A percentile compares a stretch with the other conserved stretches of the same genome.
These are phyloP conservation scores for Spondyliosoma cantharus DNA, from an alignment of 2,797 vertebrate genomes.

Conservation along the genomic window DNA sequence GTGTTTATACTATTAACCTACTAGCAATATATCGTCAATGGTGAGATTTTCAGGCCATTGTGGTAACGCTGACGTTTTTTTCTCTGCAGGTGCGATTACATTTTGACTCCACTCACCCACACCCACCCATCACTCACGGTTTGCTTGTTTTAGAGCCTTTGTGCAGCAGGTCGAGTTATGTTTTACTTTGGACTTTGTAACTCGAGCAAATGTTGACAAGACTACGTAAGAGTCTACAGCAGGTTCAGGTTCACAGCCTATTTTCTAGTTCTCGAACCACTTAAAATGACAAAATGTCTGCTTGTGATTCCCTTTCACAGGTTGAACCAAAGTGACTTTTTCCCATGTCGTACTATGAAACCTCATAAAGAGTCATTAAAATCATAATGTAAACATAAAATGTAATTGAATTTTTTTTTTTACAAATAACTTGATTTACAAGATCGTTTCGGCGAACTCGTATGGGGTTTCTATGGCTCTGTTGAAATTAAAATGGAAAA, in stretches of 20 bases:
- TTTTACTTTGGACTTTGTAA: constrained; percentile 1
- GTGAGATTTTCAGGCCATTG: not conserved
- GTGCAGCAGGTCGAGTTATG: not conserved
- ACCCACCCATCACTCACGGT: not conserved
- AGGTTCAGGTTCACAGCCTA: not conserved
- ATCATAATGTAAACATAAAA: too few relatives aligned
- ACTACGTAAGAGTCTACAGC: not conserved
- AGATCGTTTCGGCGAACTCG: too few relatives aligned
- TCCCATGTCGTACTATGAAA: not conserved
- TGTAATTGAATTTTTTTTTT: too few relatives aligned
- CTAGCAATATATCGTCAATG: not conserved
- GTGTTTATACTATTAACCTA: not conserved
- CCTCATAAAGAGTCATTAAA: too few relatives aligned
- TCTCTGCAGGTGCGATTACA: too few relatives aligned
- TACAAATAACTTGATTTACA: too few relatives aligned
- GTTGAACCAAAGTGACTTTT: not conserved
- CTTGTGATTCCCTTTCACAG: too few relatives aligned
- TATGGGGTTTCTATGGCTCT: too few relatives aligned
- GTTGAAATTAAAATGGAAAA: too few relatives aligned
- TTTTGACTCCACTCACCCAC: not conserved
- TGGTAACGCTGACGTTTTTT: not conserved
- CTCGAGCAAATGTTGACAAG: not conserved
- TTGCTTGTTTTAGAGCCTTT: constrained; percentile 31
- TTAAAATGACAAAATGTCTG: not conserved
- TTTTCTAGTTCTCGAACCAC: not conserved